Evolutionary conservation across 2,888 invertebrate genomes (phyloP), one percentile per base, ranked within the genome.

Genomic region (Trachelus iudaicus): DNA sequence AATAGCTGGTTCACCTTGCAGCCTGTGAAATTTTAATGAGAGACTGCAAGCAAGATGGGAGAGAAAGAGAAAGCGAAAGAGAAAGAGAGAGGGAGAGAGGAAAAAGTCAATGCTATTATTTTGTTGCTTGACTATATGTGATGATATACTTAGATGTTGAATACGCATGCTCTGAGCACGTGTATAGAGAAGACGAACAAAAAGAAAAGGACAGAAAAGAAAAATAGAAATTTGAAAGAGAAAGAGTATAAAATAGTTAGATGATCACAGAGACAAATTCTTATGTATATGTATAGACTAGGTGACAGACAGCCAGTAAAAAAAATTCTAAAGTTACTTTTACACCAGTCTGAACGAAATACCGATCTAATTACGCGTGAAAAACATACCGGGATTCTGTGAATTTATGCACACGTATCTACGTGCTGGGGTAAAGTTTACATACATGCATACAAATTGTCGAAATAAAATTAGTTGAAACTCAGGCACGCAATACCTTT

Each of bases 81-180:
- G 76, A 69, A 71, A 37, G 35, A 76, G 75, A 69, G 71, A 79
- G 69, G 69, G 73, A 75, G 79, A 34, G 69, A 69, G 73, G 23
- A 9, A 56, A 23, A 56, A 56, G 6, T 23, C 9, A 56, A 23
- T 56, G 23, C 9, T 56, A 56, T 56, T 56, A 23, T 56, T 56
- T 56, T 6, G 23, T 9, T 23, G 56, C 9, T 23, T 56, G 0
- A 23, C 9, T 56, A 56, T 23, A 23, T 23, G 56, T 56, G 9
- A 23, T 56, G 9, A 23, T 56, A 23, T 56, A 56, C 56, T 56
- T 56, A 23, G 56, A 40, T 56, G 23, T 23, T 9, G 23, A 56
- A 56, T 56, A 9, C 23, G 56, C 23, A 56, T 23, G 56, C 40
- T 23, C 56, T 9, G 1, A 56, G 23, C 23, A 23, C 23, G 56